Percentiles rank a stretch among this genome's conserved stretches.
Conservation (phyloP, 2,113 vertebrate species). For the Irena cyanogastra region DNA sequence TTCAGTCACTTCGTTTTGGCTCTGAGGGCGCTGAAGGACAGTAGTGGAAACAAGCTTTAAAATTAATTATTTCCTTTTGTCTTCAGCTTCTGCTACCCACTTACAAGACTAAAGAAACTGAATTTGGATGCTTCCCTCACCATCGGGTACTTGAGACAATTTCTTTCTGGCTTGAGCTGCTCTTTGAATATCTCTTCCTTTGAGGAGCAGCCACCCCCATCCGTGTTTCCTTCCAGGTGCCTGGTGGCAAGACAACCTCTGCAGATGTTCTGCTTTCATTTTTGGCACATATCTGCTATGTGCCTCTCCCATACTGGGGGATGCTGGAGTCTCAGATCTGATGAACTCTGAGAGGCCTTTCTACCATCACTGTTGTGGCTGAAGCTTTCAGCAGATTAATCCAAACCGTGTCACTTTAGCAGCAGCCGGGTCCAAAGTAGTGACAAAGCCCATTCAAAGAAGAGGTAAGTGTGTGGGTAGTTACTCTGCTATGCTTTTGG, state of each 20-base stretch:
- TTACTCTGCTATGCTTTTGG: neutral
- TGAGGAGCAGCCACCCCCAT: neutral
- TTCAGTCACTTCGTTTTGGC: neutral
- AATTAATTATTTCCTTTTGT: conserved; percentile 24
- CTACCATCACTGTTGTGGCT: neutral
- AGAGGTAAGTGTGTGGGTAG: neutral
- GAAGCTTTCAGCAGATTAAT: neutral
- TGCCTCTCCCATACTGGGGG: neutral
- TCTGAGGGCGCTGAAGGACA: neutral
- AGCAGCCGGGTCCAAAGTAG: neutral
- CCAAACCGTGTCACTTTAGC: neutral
- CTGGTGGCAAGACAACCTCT: neutral
- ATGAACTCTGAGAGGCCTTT: neutral
- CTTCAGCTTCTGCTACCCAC: neutral
- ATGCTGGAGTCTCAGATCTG: neutral
- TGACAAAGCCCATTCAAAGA: neutral
- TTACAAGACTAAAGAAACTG: neutral
- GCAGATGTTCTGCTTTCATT: neutral
- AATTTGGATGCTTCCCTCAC: neutral
- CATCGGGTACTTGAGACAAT: neutral
- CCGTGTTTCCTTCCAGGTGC: neutral
- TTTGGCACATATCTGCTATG: neutral
- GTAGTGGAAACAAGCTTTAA: neutral
- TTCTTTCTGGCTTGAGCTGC: neutral
- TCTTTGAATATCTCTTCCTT: neutral